Evolutionary conservation across 2,797 vertebrate species (phyloP).

Genomic region (Columba guinea): DNA sequence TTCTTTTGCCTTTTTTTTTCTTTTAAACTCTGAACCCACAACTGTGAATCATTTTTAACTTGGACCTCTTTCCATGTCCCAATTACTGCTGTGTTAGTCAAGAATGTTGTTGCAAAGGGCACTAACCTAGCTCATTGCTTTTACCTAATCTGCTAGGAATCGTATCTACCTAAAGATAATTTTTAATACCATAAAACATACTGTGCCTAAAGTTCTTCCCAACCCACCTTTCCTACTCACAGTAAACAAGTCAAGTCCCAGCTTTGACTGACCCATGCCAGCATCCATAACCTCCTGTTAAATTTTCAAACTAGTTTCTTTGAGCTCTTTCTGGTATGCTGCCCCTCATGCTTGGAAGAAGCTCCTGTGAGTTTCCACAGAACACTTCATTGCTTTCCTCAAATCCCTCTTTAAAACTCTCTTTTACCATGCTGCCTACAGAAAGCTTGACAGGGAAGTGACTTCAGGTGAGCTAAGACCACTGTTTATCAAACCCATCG

Average conservation of each 20-base stretch:
- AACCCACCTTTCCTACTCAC: slow-evolving; percentile 27
- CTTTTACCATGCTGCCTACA: slow-evolving; percentile 73
- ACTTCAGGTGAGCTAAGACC: slow-evolving; percentile 68
- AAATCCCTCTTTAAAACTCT: slow-evolving; percentile 73
- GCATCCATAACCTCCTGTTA: slow-evolving; percentile 29
- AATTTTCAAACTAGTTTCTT: slow-evolving; percentile 47
- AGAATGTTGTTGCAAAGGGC: slow-evolving; percentile 17
- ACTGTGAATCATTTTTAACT: slow-evolving; percentile 8
- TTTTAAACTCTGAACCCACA: background rate
- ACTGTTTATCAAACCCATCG: slow-evolving; percentile 59
- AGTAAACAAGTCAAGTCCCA: slow-evolving; percentile 13
- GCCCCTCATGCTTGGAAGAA: slow-evolving; percentile 58
- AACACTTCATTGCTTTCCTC: slow-evolving; percentile 67
- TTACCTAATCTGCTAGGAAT: slow-evolving; percentile 36
- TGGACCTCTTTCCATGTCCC: background rate
- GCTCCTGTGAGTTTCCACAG: slow-evolving; percentile 52
- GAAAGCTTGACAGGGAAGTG: slow-evolving; percentile 71
- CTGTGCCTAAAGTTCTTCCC: slow-evolving; percentile 17
- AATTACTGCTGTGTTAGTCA: slow-evolving; percentile 10
- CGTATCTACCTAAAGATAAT: background rate
- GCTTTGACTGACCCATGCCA: slow-evolving; percentile 29
- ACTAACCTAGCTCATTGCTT: slow-evolving; percentile 38
- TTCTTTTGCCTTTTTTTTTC: background rate
- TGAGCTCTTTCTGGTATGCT: slow-evolving; percentile 46
- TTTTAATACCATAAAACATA: background rate